Percentiles rank a stretch among this genome's conserved stretches.
These are phyloP conservation scores for Chloroceryle inda DNA, from an alignment of 2,797 vertebrate species.

Conservation along the genomic window DNA sequence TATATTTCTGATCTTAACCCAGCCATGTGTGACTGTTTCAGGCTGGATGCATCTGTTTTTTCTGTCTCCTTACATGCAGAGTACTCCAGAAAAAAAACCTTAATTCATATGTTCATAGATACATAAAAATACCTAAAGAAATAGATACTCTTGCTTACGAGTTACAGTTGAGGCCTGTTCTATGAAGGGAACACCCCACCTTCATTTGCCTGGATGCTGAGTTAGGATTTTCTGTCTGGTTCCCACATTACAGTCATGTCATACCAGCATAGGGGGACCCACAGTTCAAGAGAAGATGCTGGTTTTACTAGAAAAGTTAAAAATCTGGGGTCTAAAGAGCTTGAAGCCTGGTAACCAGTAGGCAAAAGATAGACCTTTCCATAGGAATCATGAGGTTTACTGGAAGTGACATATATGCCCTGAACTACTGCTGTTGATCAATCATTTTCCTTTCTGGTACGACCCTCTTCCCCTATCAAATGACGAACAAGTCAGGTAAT, in stretches of 20 bases:
- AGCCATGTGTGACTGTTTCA: background rate
- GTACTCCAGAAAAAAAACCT: background rate
- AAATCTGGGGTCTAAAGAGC: background rate
- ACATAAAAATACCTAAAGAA: background rate
- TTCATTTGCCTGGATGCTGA: background rate
- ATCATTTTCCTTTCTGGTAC: background rate
- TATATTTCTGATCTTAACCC: background rate
- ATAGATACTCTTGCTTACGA: background rate
- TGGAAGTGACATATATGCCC: background rate
- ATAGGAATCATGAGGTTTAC: background rate
- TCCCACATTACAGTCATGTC: background rate
- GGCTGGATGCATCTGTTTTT: background rate
- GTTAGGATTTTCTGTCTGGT: background rate
- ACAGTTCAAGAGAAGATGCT: background rate
- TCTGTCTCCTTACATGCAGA: background rate
- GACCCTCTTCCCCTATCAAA: background rate
- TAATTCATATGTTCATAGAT: background rate
- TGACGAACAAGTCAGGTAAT: background rate
- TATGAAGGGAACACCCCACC: background rate
- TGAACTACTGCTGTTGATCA: background rate
- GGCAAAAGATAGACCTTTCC: background rate
- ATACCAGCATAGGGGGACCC: background rate
- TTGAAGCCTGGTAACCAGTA: background rate
- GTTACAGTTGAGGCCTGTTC: background rate
- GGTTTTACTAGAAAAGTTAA: background rate